phyloP scores from a whole-genome alignment of 2,113 vertebrate species.

The Oncorhynchus kisutch region DNA sequence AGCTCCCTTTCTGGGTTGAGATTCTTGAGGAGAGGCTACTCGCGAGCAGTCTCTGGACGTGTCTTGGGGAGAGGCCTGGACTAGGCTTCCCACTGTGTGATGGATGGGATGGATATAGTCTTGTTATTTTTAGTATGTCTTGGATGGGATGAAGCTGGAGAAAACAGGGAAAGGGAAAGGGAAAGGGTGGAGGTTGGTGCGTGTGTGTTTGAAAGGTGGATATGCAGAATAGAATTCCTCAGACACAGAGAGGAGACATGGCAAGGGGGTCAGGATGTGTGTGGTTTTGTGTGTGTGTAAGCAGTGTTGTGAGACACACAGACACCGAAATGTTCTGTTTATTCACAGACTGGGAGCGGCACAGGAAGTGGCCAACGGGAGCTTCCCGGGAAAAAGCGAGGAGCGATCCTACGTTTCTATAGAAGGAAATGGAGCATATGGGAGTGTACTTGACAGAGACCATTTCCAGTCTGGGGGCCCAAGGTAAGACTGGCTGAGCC shows the following conservation, averaged over 20 bases:
- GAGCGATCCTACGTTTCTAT: slow-evolving; percentile 63
- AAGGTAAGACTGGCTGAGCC: slow-evolving; percentile 10
- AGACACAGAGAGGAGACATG: not conserved
- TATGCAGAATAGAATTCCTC: not conserved
- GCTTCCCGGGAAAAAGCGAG: slow-evolving; percentile 57
- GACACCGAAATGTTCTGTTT: slow-evolving; percentile 46
- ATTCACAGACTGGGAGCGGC: slow-evolving; percentile 54
- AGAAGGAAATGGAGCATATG: slow-evolving; percentile 69
- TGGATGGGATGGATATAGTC: not conserved
- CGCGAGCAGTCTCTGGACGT: not conserved
- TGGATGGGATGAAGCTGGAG: slow-evolving; percentile 18
- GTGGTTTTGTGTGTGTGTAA: slow-evolving; percentile 7
- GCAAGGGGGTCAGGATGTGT: not conserved
- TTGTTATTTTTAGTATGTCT: slow-evolving; percentile 36
- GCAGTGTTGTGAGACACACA: not conserved
- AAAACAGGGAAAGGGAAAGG: slow-evolving; percentile 55
- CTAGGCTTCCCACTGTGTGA: not conserved
- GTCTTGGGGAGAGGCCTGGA: not conserved
- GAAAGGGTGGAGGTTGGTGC: slow-evolving; percentile 44
- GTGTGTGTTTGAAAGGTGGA: not conserved
- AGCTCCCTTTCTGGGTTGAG: no score
- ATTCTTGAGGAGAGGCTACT: no score
- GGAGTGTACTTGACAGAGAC: slow-evolving; percentile 48
- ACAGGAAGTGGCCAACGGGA: slow-evolving; percentile 67
- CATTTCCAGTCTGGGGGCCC: slow-evolving; percentile 49